Conservation (phyloP, 2,797 vertebrate genomes). For the Sebastes taczanowskii region DNA sequence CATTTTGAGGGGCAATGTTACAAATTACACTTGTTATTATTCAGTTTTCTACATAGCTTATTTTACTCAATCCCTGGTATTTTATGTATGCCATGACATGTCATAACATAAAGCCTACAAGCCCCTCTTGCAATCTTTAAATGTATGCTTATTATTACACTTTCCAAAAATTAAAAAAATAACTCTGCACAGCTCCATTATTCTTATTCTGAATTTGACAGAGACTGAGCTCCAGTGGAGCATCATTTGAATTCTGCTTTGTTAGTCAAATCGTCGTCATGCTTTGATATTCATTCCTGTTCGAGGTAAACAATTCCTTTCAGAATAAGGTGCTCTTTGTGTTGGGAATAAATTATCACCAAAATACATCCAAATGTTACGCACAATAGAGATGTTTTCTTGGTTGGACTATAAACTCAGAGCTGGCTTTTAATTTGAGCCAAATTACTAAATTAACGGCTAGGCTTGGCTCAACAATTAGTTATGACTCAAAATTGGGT, state of each 20-base stretch:
- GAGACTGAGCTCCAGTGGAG: background rate
- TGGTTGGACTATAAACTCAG: background rate
- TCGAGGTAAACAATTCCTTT: slow-evolving; percentile 28
- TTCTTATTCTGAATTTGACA: slow-evolving; percentile 15
- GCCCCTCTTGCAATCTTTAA: background rate
- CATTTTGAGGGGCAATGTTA: slow-evolving; percentile 17
- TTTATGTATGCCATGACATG: background rate
- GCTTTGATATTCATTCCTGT: slow-evolving; percentile 7
- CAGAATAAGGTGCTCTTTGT: slow-evolving; percentile 39
- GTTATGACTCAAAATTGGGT: background rate
- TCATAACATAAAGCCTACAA: slow-evolving; percentile 11
- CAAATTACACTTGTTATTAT: slow-evolving; percentile 8
- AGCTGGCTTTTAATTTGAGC: background rate
- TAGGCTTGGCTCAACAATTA: background rate
- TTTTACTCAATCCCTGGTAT: slow-evolving; percentile 57
- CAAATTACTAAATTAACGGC: background rate
- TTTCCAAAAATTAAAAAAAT: background rate
- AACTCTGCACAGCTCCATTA: slow-evolving; percentile 55
- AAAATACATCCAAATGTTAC: slow-evolving; percentile 3
- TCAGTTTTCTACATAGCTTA: slow-evolving; percentile 63
- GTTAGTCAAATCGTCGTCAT: slow-evolving; percentile 43
- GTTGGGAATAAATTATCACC: slow-evolving; percentile 11
- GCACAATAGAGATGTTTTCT: background rate
- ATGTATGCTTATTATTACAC: slow-evolving; percentile 9
- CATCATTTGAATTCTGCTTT: slow-evolving; percentile 33